These are phyloP conservation scores for Rhaphigaster nebulosa DNA, from an alignment of 2,888 invertebrate genomes.

Conservation along the genomic window DNA sequence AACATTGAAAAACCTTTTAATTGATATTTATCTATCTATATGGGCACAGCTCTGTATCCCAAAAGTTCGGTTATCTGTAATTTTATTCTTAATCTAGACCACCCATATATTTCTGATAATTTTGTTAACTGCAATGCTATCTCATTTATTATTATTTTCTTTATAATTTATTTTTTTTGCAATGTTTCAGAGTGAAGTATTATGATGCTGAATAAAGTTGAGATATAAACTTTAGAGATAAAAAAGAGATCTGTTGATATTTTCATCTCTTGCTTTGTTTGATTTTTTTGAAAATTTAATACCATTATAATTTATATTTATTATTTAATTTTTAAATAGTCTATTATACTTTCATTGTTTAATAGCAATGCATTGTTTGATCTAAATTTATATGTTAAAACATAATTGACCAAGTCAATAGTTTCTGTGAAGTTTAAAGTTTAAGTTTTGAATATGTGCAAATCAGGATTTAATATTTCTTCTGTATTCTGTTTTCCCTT, in stretches of 20 bases:
- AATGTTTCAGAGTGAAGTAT: slow-evolving; percentile 56
- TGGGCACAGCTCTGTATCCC: no score
- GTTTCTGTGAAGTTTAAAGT: not conserved
- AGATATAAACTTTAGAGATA: not conserved
- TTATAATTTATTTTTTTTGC: not conserved
- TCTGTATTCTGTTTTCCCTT: not conserved
- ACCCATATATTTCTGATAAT: no score
- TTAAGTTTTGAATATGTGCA: not conserved
- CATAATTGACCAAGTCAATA: not conserved
- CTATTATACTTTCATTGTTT: not conserved
- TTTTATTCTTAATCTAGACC: no score
- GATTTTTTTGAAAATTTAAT: not conserved
- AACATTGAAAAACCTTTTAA: no score
- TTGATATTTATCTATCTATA: no score
- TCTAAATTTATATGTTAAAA: not conserved
- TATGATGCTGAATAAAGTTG: slow-evolving; percentile 55
- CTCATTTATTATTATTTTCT: not conserved
- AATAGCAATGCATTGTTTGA: not conserved
- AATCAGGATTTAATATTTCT: not conserved
- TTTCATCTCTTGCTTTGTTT: not conserved
- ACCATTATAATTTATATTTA: not conserved
- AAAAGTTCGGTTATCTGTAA: no score
- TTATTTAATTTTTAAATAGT: slow-evolving; percentile 21
- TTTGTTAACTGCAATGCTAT: not conserved
- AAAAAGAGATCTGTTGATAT: not conserved